These are phyloP conservation scores for Tupaia tana DNA, from an alignment of 2,113 vertebrate species.

Conservation along the genomic window DNA sequence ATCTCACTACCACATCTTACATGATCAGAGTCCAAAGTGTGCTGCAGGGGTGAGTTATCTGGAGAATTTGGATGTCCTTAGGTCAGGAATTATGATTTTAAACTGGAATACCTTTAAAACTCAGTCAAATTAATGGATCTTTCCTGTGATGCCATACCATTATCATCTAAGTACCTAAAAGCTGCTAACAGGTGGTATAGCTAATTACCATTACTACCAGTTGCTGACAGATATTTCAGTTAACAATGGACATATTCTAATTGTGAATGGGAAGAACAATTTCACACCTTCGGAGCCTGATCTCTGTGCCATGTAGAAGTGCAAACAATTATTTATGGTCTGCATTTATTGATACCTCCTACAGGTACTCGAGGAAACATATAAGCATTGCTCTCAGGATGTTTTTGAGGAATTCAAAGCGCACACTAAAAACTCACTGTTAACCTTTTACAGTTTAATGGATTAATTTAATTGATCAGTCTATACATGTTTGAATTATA, in stretches of 20 bases:
- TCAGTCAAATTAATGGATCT: not conserved
- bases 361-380: conserved; percentile 50
- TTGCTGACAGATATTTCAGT: conserved; percentile 50
- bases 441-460: conserved; percentile 52
- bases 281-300: conserved; percentile 64
- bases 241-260: conserved; percentile 50
- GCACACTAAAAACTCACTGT: conserved; percentile 20
- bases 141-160: not conserved
- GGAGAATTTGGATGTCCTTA: not conserved
- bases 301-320: conserved; percentile 58
- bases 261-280: not conserved
- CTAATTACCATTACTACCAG: conserved; percentile 4
- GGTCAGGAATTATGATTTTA: conserved; percentile 35
- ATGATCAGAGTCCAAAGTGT: not conserved
- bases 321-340: conserved; percentile 41
- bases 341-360: not conserved
- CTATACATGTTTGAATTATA: not conserved
- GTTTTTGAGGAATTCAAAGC: conserved; percentile 2
- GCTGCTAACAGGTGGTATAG: conserved; percentile 10
- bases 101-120: conserved; percentile 53
- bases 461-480: conserved; percentile 37
- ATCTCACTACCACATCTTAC: not conserved
- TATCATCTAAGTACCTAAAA: conserved; percentile 28
- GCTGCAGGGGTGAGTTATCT: not conserved
- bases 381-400: not conserved